A percentile compares a stretch with the other conserved stretches of the same genome.
Evolutionary conservation across 1,140 invertebrate species (phyloP).

Genomic region (Camponotus pennsylvanicus): DNA sequence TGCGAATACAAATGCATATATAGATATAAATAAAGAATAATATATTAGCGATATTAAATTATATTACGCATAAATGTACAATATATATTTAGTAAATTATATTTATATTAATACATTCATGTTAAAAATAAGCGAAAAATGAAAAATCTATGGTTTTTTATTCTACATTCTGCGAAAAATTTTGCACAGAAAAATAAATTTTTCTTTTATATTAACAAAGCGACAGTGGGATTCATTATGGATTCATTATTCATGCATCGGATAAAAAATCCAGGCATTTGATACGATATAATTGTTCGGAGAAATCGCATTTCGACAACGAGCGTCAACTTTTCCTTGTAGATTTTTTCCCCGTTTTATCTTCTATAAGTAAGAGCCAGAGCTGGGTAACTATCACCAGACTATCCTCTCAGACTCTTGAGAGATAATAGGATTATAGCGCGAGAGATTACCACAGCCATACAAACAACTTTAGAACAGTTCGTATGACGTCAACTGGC

Average conservation of each 20-base stretch:
- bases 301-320: constrained; percentile 8
- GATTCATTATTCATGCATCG: not conserved
- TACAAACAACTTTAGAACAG: constrained; percentile 22
- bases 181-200: not conserved
- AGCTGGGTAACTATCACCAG: not conserved
- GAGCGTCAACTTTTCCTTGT: not conserved
- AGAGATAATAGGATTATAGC: constrained; percentile 38
- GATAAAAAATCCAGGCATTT: not conserved
- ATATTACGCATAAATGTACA: not conserved
- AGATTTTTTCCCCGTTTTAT: not conserved
- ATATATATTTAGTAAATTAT: not conserved
- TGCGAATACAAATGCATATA: not conserved
- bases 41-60: not conserved
- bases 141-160: not conserved
- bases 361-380: constrained; percentile 10
- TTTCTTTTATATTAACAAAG: constrained; percentile 7
- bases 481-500: not conserved
- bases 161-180: not conserved
- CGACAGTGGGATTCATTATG: not conserved
- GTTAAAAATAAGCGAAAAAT: not conserved
- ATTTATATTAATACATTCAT: not conserved
- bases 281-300: not conserved
- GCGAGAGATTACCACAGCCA: constrained; percentile 16
- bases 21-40: not conserved
- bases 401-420: not conserved